Percentiles rank a stretch among this genome's conserved stretches.
phyloP scores from a whole-genome alignment of 2,888 invertebrate species.

The Drosophila nigricruria region DNA sequence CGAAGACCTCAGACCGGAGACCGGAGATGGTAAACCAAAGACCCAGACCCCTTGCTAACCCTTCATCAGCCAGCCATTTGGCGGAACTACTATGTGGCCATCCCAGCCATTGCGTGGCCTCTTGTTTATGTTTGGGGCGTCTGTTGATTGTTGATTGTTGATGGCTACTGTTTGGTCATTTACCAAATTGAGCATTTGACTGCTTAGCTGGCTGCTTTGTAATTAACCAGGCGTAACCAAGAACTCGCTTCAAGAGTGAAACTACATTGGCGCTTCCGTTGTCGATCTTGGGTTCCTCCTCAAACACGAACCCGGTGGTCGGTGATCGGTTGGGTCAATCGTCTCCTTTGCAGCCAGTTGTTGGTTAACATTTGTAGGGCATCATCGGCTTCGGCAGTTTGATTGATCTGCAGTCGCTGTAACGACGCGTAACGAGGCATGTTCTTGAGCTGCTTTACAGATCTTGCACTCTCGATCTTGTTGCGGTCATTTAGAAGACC shows the following conservation, averaged over 20 bases:
- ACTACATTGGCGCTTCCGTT: slow-evolving; percentile 60
- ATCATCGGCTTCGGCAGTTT: slow-evolving; percentile 55
- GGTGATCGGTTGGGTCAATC: slow-evolving; percentile 10
- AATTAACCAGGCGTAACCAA: slow-evolving; percentile 69
- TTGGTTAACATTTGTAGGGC: slow-evolving; percentile 62
- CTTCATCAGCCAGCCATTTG: slow-evolving; percentile 47
- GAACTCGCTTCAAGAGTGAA: slow-evolving; percentile 34
- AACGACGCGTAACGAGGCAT: slow-evolving; percentile 52
- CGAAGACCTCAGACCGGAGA: slow-evolving; percentile 17
- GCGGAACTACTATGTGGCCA: slow-evolving; percentile 26
- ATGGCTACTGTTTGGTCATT: slow-evolving; percentile 73
- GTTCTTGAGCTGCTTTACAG: slow-evolving; percentile 64
- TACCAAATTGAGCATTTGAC: slow-evolving; percentile 67
- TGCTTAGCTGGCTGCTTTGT: slow-evolving; percentile 17
- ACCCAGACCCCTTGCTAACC: slow-evolving; percentile 11
- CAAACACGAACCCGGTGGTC: slow-evolving; percentile 2
- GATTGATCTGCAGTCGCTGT: slow-evolving; percentile 48
- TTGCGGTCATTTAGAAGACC: slow-evolving; percentile 39
- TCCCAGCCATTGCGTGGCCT: slow-evolving; percentile 61
- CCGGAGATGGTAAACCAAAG: slow-evolving; percentile 5
- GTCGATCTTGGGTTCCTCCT: slow-evolving; percentile 29
- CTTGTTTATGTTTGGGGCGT: slow-evolving; percentile 67
- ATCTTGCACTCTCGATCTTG: slow-evolving; percentile 70
- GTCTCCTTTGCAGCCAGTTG: slow-evolving; percentile 36
- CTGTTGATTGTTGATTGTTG: slow-evolving; percentile 29